Conservation (phyloP, 2,113 vertebrate species). For the Caranx ignobilis region DNA sequence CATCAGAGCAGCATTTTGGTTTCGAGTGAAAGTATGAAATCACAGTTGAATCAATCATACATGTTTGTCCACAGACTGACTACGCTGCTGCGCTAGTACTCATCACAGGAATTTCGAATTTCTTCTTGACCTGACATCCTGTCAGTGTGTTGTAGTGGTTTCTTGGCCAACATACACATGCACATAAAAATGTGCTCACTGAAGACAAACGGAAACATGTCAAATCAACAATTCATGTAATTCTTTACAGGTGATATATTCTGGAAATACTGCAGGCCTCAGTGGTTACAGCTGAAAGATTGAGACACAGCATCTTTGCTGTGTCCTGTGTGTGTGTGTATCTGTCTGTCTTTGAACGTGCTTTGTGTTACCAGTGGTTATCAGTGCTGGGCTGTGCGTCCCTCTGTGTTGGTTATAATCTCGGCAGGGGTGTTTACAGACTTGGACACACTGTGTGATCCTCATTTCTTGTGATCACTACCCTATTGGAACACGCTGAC, state of each 20-base stretch:
- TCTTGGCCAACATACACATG: not conserved
- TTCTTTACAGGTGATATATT: slow-evolving; percentile 36
- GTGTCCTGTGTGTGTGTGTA: slow-evolving; percentile 9
- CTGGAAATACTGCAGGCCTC: slow-evolving; percentile 11
- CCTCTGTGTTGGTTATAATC: not conserved
- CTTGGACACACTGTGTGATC: slow-evolving; percentile 47
- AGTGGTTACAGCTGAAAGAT: slow-evolving; percentile 44
- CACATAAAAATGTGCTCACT: not conserved
- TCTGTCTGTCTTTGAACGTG: slow-evolving; percentile 4
- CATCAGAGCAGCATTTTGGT: not conserved
- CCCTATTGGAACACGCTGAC: slow-evolving; percentile 44
- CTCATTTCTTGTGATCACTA: slow-evolving; percentile 64
- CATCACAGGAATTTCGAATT: not conserved
- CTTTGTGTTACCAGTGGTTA: slow-evolving; percentile 32
- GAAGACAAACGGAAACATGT: slow-evolving; percentile 31
- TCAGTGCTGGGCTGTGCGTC: slow-evolving; percentile 13
- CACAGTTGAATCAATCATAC: not conserved
- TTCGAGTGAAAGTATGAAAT: not conserved
- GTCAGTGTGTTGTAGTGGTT: not conserved
- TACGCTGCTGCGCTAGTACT: not conserved
- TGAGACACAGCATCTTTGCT: slow-evolving; percentile 19
- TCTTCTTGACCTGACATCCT: slow-evolving; percentile 11
- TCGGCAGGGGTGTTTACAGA: slow-evolving; percentile 48
- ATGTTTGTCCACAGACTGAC: not conserved
- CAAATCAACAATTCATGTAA: slow-evolving; percentile 52